Evolutionary conservation across 2,113 vertebrate genomes (phyloP), one percentile per base, ranked within the genome.

Genomic region (Lophura nycthemera): DNA sequence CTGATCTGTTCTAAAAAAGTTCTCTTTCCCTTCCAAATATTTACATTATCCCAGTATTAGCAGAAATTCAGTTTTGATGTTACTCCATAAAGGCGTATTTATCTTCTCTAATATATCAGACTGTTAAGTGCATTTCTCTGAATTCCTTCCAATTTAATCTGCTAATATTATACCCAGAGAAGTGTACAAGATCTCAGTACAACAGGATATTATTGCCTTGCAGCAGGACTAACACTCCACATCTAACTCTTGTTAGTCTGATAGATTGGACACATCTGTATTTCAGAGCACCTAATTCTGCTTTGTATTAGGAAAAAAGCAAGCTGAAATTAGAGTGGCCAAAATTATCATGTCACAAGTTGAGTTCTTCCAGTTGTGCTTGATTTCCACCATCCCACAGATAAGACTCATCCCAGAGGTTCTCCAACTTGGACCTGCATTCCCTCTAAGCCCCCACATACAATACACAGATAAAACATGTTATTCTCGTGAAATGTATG

Each of bases 221-320:
- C 61, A 83, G 54, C 66, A 87, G n/a, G 42, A 59, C n/a, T 10
- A 38, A 63, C 56, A 56, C 71, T 42, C 48, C 56, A 74, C 11
- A 47, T 13, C 16, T 19, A 57, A 2, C 4, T 0, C 47, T 36
- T 59, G 32, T 22, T 73, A 70, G 36, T 4, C 69, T 0, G 1
- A 47, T 10, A 13, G 34, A 19, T 67, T 9, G 11, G 67, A 74
- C n/a, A 63, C 36, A 32, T 21, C 45, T 43, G 40, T 30, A 61
- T 47, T 40, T 66, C 52, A 61, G 60, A 48, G 43, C 5, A 25
- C 47, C 50, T 57, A 15, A 14, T 19, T 57, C 72, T 64, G 83
- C 56, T 52, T 63, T 4, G 0, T n/a, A 38, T 32, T 2, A 74
- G 42, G 42, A 74, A 10, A 45, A 61, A 76, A 72, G 10, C n/a